phyloP scores from a whole-genome alignment of 2,888 invertebrate species.

The Anticlea derivata region DNA sequence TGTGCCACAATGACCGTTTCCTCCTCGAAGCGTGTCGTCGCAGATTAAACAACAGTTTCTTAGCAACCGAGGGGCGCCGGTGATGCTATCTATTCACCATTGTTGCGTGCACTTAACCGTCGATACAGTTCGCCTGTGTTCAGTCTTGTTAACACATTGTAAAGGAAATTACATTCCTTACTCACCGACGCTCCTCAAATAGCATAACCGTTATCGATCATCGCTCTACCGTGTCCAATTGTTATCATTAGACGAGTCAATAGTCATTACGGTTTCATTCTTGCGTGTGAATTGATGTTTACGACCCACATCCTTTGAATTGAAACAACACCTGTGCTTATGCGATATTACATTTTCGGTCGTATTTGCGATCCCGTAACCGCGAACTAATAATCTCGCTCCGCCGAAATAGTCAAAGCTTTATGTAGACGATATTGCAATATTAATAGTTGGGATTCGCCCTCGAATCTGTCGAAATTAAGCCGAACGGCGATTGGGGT shows the following conservation, averaged over 20 bases:
- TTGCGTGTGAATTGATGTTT: slow-evolving; percentile 33
- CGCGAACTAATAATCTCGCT: slow-evolving; percentile 32
- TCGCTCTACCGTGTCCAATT: slow-evolving; percentile 71
- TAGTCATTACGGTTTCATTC: slow-evolving; percentile 48
- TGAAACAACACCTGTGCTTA: slow-evolving; percentile 33
- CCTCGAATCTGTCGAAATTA: slow-evolving; percentile 75
- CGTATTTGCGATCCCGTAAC: slow-evolving; percentile 17
- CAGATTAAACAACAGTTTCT: slow-evolving; percentile 29
- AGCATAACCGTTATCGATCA: slow-evolving; percentile 76
- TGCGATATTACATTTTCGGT: slow-evolving; percentile 25
- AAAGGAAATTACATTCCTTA: slow-evolving; percentile 81
- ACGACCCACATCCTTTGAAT: slow-evolving; percentile 33
- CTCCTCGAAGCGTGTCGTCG: slow-evolving; percentile 51
- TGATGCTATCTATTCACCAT: slow-evolving; percentile 76
- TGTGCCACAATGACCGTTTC: slow-evolving; percentile 44
- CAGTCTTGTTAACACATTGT: slow-evolving; percentile 82
- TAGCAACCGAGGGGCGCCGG: slow-evolving; percentile 55
- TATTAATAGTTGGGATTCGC: slow-evolving; percentile 70
- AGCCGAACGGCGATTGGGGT: slow-evolving; percentile 71
- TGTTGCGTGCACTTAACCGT: slow-evolving; percentile 81
- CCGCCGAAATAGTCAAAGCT: slow-evolving; percentile 28
- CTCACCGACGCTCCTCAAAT: slow-evolving; percentile 68
- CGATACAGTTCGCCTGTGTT: slow-evolving; percentile 65
- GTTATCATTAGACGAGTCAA: slow-evolving; percentile 66
- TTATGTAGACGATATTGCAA: slow-evolving; percentile 54